A percentile compares a stretch with the other conserved stretches of the same genome.
Evolutionary conservation across 35 echinoderm and acorn worm species (phyloP).

Genomic region (Heliocidaris tuberculata): DNA sequence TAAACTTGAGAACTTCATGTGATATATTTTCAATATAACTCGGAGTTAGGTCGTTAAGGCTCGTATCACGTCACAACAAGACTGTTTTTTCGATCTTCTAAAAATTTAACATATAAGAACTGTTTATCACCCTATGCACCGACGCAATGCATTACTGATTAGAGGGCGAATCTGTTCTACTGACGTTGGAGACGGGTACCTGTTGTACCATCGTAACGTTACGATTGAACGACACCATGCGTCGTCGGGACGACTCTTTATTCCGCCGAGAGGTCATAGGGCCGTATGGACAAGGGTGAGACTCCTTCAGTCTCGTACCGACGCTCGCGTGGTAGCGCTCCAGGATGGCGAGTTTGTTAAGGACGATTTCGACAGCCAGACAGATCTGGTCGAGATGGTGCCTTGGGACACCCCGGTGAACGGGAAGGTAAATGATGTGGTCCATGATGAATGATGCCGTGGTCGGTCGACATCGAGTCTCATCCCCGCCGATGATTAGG

Average conservation of each 20-base stretch:
- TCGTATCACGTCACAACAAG: no score
- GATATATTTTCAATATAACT: no score
- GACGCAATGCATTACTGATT: no score
- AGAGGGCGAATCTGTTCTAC: neutral
- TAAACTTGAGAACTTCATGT: no score
- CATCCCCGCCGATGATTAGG: conserved; percentile 41
- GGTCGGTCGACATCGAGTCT: conserved; percentile 46
- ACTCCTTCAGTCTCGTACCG: neutral
- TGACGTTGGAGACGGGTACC: neutral
- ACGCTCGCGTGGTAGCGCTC: conserved; percentile 48
- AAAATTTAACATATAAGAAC: no score
- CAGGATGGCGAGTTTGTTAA: conserved; percentile 79
- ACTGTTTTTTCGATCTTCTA: no score
- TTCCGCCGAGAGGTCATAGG: conserved; percentile 43
- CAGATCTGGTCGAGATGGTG: conserved; percentile 71
- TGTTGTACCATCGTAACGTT: no score
- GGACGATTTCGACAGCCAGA: conserved; percentile 71
- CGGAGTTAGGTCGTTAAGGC: no score
- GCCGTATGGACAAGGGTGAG: conserved; percentile 61
- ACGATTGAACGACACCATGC: neutral
- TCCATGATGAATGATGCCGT: conserved; percentile 60
- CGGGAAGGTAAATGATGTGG: conserved; percentile 69
- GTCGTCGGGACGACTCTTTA: neutral
- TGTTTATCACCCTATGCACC: no score
- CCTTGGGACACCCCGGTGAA: conserved; percentile 69